These are phyloP conservation scores for Ivindomyrus marchei DNA, from an alignment of 2,113 vertebrate genomes.

Conservation along the genomic window DNA sequence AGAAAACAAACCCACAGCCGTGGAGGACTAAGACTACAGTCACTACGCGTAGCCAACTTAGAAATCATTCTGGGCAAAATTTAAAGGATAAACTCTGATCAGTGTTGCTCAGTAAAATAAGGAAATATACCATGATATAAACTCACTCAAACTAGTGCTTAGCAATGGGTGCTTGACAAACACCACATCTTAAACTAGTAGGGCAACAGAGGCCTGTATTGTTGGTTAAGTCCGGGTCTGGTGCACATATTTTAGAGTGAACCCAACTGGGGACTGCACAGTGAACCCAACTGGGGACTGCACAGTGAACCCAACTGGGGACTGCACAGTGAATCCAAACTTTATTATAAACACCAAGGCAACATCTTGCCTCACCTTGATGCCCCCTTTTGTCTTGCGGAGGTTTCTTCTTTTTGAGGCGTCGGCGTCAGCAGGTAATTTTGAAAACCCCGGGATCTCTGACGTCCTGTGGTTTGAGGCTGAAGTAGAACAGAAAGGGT, in stretches of 20 bases:
- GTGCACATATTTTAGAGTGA: neutral
- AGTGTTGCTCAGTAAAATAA: neutral
- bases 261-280: neutral
- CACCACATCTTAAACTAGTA: neutral
- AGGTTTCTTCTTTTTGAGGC: conserved; percentile 73
- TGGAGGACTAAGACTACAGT: neutral
- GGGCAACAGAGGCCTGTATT: neutral
- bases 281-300: neutral
- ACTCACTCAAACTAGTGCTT: neutral
- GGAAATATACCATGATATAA: neutral
- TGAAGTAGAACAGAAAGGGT: conserved; percentile 32
- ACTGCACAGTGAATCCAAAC: neutral
- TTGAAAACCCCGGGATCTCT: conserved; percentile 62
- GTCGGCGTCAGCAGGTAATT: conserved; percentile 61
- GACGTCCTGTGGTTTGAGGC: conserved; percentile 65
- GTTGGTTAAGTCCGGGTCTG: neutral
- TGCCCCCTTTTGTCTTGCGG: conserved; percentile 74
- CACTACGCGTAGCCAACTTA: neutral
- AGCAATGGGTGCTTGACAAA: neutral
- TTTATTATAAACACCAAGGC: neutral
- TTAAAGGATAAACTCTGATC: neutral
- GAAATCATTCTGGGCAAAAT: neutral
- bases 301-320: neutral
- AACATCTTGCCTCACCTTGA: conserved; percentile 69
- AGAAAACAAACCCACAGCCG: neutral